Evolutionary conservation across 2,113 vertebrate genomes (phyloP).

Genomic region (Brachypteracias leptosomus): DNA sequence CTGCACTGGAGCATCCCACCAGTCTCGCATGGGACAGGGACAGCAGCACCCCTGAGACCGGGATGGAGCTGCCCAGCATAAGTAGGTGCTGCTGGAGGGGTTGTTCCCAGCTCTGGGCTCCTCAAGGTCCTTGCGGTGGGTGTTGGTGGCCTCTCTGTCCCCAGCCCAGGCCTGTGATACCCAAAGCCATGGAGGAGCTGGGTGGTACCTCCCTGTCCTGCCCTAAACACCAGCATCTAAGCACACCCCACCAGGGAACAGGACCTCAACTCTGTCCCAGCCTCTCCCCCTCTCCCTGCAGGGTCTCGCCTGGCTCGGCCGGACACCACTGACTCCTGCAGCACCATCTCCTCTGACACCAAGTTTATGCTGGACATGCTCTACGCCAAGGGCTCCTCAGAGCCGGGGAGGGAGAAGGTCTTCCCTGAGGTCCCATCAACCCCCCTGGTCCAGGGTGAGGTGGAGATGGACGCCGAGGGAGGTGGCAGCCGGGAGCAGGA

Average conservation of each 20-base stretch:
- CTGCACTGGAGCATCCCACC: not conserved
- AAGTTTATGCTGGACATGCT: slow-evolving; percentile 83
- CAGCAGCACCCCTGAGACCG: not conserved
- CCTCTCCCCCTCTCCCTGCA: not conserved
- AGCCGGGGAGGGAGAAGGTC: not conserved
- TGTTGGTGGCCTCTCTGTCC: not conserved
- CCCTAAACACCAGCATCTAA: fast-evolving
- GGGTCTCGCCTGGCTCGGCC: slow-evolving; percentile 7
- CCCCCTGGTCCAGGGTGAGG: not conserved
- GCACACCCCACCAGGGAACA: not conserved
- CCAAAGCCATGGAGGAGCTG: not conserved
- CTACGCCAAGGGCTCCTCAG: slow-evolving; percentile 66
- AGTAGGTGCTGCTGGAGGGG: not conserved
- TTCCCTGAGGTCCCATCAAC: not conserved
- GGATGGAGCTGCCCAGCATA: not conserved
- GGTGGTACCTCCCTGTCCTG: not conserved
- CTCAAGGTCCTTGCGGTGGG: not conserved
- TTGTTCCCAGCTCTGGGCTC: not conserved
- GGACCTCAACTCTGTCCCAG: not conserved
- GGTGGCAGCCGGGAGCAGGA: slow-evolving; percentile 12
- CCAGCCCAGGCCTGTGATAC: not conserved
- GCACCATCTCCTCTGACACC: slow-evolving; percentile 74
- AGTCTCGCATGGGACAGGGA: slow-evolving; percentile 27
- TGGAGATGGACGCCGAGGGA: not conserved
- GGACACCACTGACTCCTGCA: slow-evolving; percentile 59